Evolutionary conservation across 1,140 invertebrate genomes (phyloP).

Genomic region (Antheraea pernyi): DNA sequence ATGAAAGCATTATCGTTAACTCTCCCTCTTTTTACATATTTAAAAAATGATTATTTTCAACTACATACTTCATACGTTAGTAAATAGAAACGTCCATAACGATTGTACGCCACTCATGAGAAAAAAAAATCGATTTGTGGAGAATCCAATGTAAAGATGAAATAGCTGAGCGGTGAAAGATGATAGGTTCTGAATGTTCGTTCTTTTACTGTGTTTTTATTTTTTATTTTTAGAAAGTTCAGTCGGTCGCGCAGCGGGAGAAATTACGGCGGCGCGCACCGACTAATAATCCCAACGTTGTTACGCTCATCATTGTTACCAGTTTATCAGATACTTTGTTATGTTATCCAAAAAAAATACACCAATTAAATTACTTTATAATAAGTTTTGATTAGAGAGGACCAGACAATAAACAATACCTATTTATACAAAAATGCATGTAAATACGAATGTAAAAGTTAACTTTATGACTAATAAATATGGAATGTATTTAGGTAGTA

Average conservation of each 20-base stretch:
- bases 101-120: constrained; percentile 34
- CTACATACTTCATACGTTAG: constrained; percentile 6
- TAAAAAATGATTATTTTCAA: not conserved
- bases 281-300: constrained; percentile 60
- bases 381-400: constrained; percentile 3
- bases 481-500: constrained; percentile 48
- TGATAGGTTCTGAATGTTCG: constrained; percentile 65
- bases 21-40: not conserved
- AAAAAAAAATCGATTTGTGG: constrained; percentile 52
- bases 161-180: constrained; percentile 75
- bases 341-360: constrained; percentile 6
- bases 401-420: constrained; percentile 10
- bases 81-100: constrained; percentile 31
- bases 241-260: constrained; percentile 65
- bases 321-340: constrained; percentile 53
- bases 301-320: constrained; percentile 54
- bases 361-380: constrained; percentile 9
- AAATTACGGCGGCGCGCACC: constrained; percentile 61
- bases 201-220: constrained; percentile 68
- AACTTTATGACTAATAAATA: constrained; percentile 59
- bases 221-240: constrained; percentile 78
- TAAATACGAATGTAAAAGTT: constrained; percentile 33
- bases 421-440: constrained; percentile 31
- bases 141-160: constrained; percentile 52
- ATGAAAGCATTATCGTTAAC: not conserved